Evolutionary conservation across 2,113 vertebrate genomes (phyloP).

Genomic region (Choloepus hoffmanni): DNA sequence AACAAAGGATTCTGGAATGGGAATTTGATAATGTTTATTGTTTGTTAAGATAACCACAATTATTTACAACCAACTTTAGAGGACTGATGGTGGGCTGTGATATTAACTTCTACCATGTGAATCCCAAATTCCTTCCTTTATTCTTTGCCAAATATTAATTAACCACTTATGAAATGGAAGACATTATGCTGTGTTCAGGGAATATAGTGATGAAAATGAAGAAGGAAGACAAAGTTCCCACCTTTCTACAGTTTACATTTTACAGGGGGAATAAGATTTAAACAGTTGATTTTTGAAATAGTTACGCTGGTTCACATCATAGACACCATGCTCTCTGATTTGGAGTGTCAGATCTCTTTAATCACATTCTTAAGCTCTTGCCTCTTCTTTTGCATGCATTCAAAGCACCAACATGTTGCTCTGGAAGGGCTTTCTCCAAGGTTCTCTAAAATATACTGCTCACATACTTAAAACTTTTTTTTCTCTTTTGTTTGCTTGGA

Average conservation of each 20-base stretch:
- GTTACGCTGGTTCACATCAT: neutral
- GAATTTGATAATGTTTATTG: neutral
- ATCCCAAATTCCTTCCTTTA: neutral
- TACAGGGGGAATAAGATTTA: neutral
- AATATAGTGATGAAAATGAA: neutral
- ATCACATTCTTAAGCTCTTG: neutral
- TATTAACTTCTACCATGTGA: neutral
- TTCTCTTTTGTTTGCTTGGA: neutral
- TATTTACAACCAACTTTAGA: slow-evolving; percentile 6
- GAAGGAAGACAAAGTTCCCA: neutral
- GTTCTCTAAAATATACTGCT: neutral
- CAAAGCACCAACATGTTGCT: neutral
- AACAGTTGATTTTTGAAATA: slow-evolving; percentile 20
- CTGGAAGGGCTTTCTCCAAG: neutral
- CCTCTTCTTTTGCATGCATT: neutral
- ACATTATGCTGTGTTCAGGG: neutral
- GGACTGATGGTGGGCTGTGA: neutral
- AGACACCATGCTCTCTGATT: neutral
- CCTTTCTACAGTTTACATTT: slow-evolving; percentile 14
- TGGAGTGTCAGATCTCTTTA: neutral
- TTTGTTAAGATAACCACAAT: neutral
- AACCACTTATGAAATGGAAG: neutral
- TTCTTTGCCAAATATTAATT: neutral
- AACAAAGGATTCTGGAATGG: neutral
- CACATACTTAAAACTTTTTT: neutral